phyloP scores from a whole-genome alignment of 2,797 vertebrate genomes.

The Muscicapa comitata region DNA sequence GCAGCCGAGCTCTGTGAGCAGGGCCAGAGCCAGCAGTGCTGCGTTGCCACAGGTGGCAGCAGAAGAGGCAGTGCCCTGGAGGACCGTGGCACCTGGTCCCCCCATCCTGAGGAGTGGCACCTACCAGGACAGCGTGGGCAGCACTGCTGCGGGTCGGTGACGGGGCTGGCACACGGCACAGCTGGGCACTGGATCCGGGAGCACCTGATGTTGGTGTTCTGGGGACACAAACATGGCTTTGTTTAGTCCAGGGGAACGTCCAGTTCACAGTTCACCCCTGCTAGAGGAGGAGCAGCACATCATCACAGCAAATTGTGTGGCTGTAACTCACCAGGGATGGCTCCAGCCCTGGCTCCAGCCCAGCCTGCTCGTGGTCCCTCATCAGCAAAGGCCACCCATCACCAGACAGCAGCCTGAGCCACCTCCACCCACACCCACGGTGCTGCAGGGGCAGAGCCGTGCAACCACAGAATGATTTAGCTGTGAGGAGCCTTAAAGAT shows the following conservation, averaged over 20 bases:
- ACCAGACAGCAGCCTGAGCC: not conserved
- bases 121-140: constrained; percentile 89
- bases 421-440: not conserved
- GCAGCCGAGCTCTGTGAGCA: fast-evolving
- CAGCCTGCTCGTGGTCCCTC: not conserved
- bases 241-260: fast-evolving
- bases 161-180: constrained; percentile 82
- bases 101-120: not conserved
- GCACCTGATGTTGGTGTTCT: constrained; percentile 52
- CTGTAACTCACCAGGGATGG: not conserved
- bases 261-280: fast-evolving
- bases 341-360: not conserved
- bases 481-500: no score
- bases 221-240: not conserved
- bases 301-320: fast-evolving
- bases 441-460: fast-evolving
- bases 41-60: fast-evolving
- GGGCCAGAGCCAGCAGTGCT: fast-evolving
- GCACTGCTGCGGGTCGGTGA: constrained; percentile 87
- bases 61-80: fast-evolving
- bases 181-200: constrained; percentile 88
- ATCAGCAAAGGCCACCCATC: fast-evolving
- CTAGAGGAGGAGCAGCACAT: fast-evolving
- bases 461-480: not conserved
- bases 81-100: fast-evolving